Evolutionary conservation across 2,113 vertebrate genomes (phyloP), one percentile per base, ranked within the genome.

Genomic region (Hydrolagus affinis): DNA sequence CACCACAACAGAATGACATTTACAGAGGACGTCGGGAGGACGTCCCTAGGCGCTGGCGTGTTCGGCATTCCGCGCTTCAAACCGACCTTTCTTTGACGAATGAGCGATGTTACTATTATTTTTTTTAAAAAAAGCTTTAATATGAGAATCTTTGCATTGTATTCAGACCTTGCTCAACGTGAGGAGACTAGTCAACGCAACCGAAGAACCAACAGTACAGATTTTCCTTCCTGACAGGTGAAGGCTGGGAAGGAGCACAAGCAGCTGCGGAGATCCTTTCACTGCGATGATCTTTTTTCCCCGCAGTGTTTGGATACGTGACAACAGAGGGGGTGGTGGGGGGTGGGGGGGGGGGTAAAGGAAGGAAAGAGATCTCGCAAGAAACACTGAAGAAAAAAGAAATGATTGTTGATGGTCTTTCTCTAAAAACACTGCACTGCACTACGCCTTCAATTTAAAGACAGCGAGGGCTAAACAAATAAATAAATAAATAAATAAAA

Each of bases 371-470:
- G 6, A 44, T 44, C 44, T 44, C 44, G 6, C 44, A 44, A n/a
- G 44, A 44, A 44, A 44, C 44, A 66, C 28, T 66, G 17, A 68
- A 66, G 66, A 83, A 83, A 68, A n/a, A n/a, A 66, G 14, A 83
- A 83, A 68, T 60, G 2, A 68, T 21, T 32, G 78, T 21, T 32
- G 59, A 66, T 83, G 59, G 8, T 83, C 78, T 66, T 62, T 10
- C 25, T 66, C 8, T 68, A 83, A 83, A n/a, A 30, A 28, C 28
- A 68, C 15, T 66, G 15, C 14, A 15, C 66, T 28, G 90, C 92
- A 91, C 90, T 89, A 90, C 91, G 92, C 87, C 87, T 87, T 85
- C 80, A 83, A 62, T 23, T 85, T 70, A 89, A 94, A 93, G 78
- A 83, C 66, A 66, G 60, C 62, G 66, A 23, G 78, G 62, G 66